These are phyloP conservation scores for Hylyphantes graminicola DNA, from an alignment of 1,140 invertebrate species.

Conservation along the genomic window DNA sequence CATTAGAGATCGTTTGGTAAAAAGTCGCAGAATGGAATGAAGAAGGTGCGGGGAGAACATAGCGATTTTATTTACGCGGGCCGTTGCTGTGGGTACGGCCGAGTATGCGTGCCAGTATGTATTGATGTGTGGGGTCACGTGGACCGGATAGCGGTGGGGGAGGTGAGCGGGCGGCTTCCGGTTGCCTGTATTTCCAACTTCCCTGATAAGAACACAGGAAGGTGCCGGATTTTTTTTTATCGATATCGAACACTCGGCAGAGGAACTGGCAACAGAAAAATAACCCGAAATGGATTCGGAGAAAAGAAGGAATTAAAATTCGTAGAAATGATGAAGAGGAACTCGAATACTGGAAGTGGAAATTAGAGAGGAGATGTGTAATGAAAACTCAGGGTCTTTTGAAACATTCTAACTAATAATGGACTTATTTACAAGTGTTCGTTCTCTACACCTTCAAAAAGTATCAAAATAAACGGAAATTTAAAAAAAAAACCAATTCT, in stretches of 20 bases:
- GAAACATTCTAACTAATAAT: no score
- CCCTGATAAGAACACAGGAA: slow-evolving; percentile 59
- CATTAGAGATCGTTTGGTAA: slow-evolving; percentile 6
- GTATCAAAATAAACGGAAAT: no score
- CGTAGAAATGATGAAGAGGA: slow-evolving; percentile 35
- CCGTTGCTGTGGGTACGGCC: slow-evolving; percentile 47
- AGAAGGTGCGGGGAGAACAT: not conserved
- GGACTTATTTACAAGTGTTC: no score
- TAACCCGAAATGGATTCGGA: not conserved
- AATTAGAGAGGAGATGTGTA: not conserved
- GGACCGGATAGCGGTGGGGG: slow-evolving; percentile 30
- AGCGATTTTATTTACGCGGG: slow-evolving; percentile 31
- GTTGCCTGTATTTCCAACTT: slow-evolving; percentile 55
- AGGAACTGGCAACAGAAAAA: slow-evolving; percentile 27
- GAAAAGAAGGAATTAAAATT: slow-evolving; percentile 29
- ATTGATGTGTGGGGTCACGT: slow-evolving; percentile 40
- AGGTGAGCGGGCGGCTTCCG: slow-evolving; percentile 30
- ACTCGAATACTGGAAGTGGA: slow-evolving; percentile 3
- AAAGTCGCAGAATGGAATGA: slow-evolving; percentile 1
- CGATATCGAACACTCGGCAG: slow-evolving; percentile 43
- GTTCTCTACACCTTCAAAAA: no score
- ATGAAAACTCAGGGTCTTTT: not conserved
- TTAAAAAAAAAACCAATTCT: no score
- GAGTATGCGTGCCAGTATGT: slow-evolving; percentile 24
- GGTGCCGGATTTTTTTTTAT: slow-evolving; percentile 34